These are phyloP conservation scores for Labroides dimidiatus DNA, from an alignment of 2,797 vertebrate species.

Conservation along the genomic window DNA sequence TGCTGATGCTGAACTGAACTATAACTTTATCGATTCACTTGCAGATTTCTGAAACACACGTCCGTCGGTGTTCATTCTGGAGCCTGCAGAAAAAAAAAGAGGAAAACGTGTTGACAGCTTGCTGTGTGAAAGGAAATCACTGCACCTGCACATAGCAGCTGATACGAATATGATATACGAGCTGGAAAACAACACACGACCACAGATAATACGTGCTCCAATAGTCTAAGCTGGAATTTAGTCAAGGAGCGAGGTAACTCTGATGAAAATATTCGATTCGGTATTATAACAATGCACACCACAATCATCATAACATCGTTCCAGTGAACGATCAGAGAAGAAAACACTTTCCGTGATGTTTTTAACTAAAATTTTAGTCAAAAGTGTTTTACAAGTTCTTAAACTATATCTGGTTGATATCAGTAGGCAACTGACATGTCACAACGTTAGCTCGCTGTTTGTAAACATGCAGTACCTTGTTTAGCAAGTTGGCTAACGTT, in stretches of 20 bases:
- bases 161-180: too few relatives aligned
- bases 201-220: not conserved
- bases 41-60: conserved; percentile 38
- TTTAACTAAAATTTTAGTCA: fast-evolving
- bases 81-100: conserved; percentile 67
- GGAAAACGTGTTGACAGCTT: conserved; percentile 1
- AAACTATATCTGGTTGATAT: not conserved
- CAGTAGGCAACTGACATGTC: not conserved
- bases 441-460: conserved; percentile 48
- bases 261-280: not conserved
- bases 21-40: conserved; percentile 30
- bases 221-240: not conserved
- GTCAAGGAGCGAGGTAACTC: not conserved
- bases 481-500: conserved; percentile 53
- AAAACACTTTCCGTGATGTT: not conserved
- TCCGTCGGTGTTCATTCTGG: conserved; percentile 44
- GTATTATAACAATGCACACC: not conserved
- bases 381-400: not conserved
- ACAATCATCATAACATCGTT: not conserved
- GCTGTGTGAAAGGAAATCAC: not conserved
- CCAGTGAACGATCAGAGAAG: not conserved
- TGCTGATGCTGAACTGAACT: conserved; percentile 4
- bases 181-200: not conserved
- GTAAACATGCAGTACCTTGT: conserved; percentile 64
- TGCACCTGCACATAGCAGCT: not conserved